phyloP scores from a whole-genome alignment of 2,888 invertebrate species.

The Phragmatobia fuliginosa region DNA sequence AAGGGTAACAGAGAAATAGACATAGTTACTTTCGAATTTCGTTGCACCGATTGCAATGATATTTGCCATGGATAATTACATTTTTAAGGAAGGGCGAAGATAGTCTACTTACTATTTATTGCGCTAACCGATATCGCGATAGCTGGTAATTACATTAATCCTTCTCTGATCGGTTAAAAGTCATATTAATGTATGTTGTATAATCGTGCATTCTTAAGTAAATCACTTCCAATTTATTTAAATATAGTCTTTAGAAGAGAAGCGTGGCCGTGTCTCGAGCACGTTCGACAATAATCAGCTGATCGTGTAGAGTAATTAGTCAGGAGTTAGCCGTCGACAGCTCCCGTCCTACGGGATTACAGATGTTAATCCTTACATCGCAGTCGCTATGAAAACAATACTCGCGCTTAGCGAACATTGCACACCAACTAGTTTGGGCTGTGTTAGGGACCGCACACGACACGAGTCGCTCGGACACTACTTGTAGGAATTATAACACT shows the following conservation, averaged over 20 bases:
- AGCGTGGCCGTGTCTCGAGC: background rate
- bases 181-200: too few species aligned
- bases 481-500: background rate
- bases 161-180: background rate
- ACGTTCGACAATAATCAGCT: conserved; percentile 16
- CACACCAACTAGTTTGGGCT: background rate
- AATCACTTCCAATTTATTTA: conserved; percentile 12
- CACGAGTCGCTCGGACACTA: background rate
- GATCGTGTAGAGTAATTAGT: conserved; percentile 15
- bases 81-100: too few species aligned
- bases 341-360: conserved; percentile 35
- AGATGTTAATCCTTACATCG: conserved; percentile 34
- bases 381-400: conserved; percentile 42
- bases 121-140: too few species aligned
- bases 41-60: too few species aligned
- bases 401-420: conserved; percentile 4
- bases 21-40: too few species aligned
- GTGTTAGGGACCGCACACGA: background rate
- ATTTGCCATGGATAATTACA: too few species aligned
- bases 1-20: too few species aligned
- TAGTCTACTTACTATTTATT: too few species aligned
- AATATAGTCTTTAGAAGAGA: background rate
- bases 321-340: conserved; percentile 16
- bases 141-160: too few species aligned
- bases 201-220: background rate